Evolutionary conservation across 1,140 invertebrate genomes (phyloP).

Genomic region (Atta colombica): DNA sequence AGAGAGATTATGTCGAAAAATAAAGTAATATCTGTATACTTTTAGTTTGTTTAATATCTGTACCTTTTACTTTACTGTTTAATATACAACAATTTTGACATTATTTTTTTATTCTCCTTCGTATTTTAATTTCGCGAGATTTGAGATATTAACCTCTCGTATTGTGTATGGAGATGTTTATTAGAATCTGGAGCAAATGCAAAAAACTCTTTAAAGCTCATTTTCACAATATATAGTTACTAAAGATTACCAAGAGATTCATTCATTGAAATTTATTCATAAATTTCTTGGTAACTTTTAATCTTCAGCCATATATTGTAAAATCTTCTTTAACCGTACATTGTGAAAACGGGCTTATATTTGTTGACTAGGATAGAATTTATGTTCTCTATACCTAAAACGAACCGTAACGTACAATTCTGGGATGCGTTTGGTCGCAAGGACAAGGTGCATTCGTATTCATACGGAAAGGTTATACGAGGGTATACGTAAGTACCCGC

Average conservation of each 20-base stretch:
- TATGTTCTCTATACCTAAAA: neutral
- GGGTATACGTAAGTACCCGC: constrained; percentile 71
- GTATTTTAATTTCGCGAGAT: neutral
- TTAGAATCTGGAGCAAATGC: neutral
- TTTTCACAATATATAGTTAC: no score
- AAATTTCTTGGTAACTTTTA: no score
- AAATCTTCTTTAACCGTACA: no score
- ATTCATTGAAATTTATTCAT: no score
- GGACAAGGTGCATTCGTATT: constrained; percentile 72
- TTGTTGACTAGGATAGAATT: neutral
- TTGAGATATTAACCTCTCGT: neutral
- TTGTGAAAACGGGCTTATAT: neutral
- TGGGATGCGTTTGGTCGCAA: constrained; percentile 56
- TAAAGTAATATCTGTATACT: no score
- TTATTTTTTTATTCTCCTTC: no score
- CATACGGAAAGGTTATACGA: constrained; percentile 68
- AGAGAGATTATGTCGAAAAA: no score
- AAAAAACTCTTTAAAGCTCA: neutral
- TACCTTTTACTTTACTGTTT: no score
- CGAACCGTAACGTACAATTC: neutral
- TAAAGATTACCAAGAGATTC: no score
- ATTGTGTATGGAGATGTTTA: neutral
- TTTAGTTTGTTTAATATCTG: no score
- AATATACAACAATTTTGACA: no score
- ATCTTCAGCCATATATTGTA: no score